Evolutionary conservation across 2,888 invertebrate species (phyloP).

Genomic region (Drosophila acutilabella): DNA sequence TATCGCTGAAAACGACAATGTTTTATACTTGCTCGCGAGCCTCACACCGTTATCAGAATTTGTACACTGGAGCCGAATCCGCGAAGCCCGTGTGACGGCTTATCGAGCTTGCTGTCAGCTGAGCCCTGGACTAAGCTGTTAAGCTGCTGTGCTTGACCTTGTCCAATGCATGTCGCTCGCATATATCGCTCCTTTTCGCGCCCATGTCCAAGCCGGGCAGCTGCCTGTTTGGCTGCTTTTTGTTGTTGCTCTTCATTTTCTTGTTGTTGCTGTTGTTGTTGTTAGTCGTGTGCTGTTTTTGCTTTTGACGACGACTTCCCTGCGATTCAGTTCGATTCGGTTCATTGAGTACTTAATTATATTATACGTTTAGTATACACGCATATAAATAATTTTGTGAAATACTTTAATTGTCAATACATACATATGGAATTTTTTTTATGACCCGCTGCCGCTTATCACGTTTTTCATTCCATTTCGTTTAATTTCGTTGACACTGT

Average conservation of each 20-base stretch:
- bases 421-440: not conserved
- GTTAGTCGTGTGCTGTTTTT: not conserved
- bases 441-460: constrained; percentile 10
- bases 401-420: constrained; percentile 18
- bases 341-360: constrained; percentile 80
- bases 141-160: constrained; percentile 59
- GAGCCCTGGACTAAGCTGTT: constrained; percentile 2
- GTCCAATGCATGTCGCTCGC: constrained; percentile 42
- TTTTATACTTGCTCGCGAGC: constrained; percentile 66
- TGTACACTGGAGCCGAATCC: constrained; percentile 40
- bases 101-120: constrained; percentile 53
- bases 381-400: constrained; percentile 25
- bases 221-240: constrained; percentile 73
- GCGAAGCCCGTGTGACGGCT: constrained; percentile 49
- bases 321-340: constrained; percentile 32
- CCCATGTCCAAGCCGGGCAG: constrained; percentile 49
- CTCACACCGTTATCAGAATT: constrained; percentile 61
- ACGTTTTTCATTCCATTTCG: constrained; percentile 12
- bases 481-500: constrained; percentile 1
- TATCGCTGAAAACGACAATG: constrained; percentile 32
- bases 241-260: not conserved
- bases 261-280: constrained; percentile 17
- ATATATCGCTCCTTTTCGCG: constrained; percentile 52
- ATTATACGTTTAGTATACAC: constrained; percentile 46
- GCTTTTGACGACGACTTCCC: constrained; percentile 57